Conservation (phyloP, 30 jellyfish, hydroid and myxozoan species). For the Aurelia sp. region DNA sequence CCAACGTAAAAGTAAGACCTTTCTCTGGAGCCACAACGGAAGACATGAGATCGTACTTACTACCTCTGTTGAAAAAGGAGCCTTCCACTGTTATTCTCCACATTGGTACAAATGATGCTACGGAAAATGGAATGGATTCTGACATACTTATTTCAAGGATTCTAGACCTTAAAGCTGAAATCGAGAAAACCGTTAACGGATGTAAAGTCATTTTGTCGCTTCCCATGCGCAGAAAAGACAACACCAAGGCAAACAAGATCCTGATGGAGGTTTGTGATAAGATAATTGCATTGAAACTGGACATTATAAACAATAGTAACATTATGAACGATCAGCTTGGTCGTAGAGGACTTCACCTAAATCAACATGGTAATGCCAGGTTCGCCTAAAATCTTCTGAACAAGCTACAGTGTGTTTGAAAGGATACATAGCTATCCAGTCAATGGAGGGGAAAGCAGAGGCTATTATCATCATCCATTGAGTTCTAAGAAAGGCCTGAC, state of each 20-base stretch:
- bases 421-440: not conserved
- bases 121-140: constrained; percentile 9
- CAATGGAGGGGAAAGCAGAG: not conserved
- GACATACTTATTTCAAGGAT: constrained; percentile 1
- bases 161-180: constrained; percentile 13
- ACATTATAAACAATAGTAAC: not conserved
- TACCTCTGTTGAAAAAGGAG: not conserved
- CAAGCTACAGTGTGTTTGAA: constrained; percentile 12
- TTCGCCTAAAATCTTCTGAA: constrained; percentile 14
- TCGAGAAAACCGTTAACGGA: not conserved
- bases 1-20: not conserved
- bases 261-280: not conserved
- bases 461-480: not conserved
- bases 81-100: constrained; percentile 1
- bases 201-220: constrained; percentile 1
- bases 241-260: constrained; percentile 24
- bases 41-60: constrained; percentile 12
- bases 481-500: not conserved
- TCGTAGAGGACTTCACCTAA: constrained; percentile 2
- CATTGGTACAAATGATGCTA: constrained; percentile 17
- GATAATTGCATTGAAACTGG: not conserved
- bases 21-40: constrained; percentile 24
- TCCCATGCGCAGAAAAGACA: constrained; percentile 25
- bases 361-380: constrained; percentile 17
- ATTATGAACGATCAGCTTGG: constrained; percentile 12